Evolutionary conservation across 2,888 invertebrate species (phyloP).

Genomic region (Lacanobia wlatinum): DNA sequence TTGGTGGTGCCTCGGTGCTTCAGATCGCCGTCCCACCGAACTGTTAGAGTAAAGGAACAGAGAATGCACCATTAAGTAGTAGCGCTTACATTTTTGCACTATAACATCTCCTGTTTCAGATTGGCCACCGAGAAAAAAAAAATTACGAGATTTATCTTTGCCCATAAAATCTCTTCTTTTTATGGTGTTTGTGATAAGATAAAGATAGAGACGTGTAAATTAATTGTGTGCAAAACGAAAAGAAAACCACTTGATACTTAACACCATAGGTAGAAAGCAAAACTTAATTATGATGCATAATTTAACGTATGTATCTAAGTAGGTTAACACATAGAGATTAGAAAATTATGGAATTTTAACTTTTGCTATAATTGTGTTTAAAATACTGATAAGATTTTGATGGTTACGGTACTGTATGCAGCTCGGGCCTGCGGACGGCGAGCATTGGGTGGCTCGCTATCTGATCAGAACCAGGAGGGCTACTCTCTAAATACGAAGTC

Average conservation of each 20-base stretch:
- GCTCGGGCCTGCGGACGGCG: no score
- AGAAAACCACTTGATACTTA: not conserved
- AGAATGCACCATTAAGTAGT: no score
- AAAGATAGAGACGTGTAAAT: not conserved
- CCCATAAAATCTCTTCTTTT: not conserved
- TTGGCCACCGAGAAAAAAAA: no score
- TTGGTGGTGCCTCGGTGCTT: no score
- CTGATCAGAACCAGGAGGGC: no score
- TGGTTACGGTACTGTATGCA: not conserved
- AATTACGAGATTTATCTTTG: no score
- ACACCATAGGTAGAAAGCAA: conserved; percentile 36
- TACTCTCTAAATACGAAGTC: no score
- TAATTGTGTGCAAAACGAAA: conserved; percentile 5
- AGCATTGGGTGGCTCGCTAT: no score
- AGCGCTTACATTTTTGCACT: no score
- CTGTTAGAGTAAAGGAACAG: no score
- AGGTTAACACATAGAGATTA: conserved; percentile 15
- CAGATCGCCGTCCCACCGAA: no score
- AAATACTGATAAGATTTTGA: conserved; percentile 21
- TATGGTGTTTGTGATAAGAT: not conserved
- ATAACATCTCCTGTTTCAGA: no score
- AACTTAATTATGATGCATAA: conserved; percentile 35
- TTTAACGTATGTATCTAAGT: conserved; percentile 3
- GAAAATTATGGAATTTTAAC: conserved; percentile 23
- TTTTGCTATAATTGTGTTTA: conserved; percentile 3